Evolutionary conservation across 2,888 invertebrate species (phyloP), one percentile per base, ranked within the genome.

Genomic region (Ennomos quercinarius): DNA sequence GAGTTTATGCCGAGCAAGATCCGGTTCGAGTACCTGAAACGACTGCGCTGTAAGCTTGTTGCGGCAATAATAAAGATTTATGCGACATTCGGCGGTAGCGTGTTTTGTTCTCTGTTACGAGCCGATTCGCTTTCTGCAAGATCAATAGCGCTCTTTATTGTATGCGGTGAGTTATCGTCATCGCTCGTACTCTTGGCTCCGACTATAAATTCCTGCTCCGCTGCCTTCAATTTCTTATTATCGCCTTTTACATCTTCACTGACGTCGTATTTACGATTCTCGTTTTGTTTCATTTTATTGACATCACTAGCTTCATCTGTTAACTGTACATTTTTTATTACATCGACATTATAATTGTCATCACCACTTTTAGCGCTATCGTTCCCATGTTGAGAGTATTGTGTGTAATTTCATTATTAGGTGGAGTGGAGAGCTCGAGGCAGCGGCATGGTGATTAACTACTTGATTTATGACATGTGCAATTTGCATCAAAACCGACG

Each of bases 21-120:
- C 89, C 90, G 90, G 91, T 88, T 85, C 76, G 88, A 84, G 90
- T 87, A 91, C 90, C 89, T 91, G 91, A 87, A 88, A 86, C 84
- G 87, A 85, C 85, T 85, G 81, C 55, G 86, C 79, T 86, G 86
- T 91, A 89, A 91, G 91, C 91, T 91, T 89, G 91, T 89, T 89
- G 90, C 84, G 85, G 91, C 89, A 90, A 91, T 91, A 91, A 91
- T 91, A 91, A 90, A 91, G 91, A 91, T 91, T 91, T 91, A 91
- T 91, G 85, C 88, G 89, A 91, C 90, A 87, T 91, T 89, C 86
- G 85, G 90, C 85, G 89, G 91, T 90, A 91, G 91, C 91, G 84
- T 89, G 91, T 90, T 91, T 88, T 91, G 91, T 91, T 90, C 89
- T 84, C 81, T 83, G 89, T 88, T 88, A 89, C 89, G 84, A 87